These are phyloP conservation scores for Poeciliopsis turneri DNA, from an alignment of 2,797 vertebrate species.

Conservation along the genomic window DNA sequence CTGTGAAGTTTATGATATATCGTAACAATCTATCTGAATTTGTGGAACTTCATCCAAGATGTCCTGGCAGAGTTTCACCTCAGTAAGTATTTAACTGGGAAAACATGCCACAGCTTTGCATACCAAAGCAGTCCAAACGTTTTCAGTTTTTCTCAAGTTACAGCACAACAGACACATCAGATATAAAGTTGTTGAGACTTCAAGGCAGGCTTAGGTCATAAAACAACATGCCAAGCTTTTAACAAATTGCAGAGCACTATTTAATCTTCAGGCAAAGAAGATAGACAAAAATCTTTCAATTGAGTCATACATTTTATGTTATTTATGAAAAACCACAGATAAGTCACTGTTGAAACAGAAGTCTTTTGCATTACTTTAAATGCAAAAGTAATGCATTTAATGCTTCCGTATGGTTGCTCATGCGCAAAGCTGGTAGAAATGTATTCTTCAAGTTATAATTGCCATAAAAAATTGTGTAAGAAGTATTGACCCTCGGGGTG, in stretches of 20 bases:
- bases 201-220: neutral
- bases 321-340: too few species aligned
- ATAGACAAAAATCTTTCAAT: too few species aligned
- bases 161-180: neutral
- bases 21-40: slow-evolving; percentile 38
- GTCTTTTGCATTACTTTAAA: too few species aligned
- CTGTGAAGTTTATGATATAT: slow-evolving; percentile 30
- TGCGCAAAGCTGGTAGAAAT: neutral
- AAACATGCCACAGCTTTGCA: slow-evolving; percentile 33
- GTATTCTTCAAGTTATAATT: neutral
- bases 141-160: neutral
- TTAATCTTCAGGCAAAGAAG: neutral
- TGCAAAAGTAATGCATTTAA: too few species aligned
- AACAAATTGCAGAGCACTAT: neutral
- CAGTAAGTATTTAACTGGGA: slow-evolving; percentile 40
- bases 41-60: slow-evolving; percentile 25
- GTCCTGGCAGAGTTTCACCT: slow-evolving; percentile 31
- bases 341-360: too few species aligned
- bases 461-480: neutral
- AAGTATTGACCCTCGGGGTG: neutral
- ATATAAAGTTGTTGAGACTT: neutral
- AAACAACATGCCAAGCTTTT: neutral
- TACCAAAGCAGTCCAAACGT: slow-evolving; percentile 6
- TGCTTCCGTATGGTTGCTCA: too few species aligned
- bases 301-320: too few species aligned